Percentiles rank a stretch among this genome's conserved stretches.
phyloP scores from a whole-genome alignment of 2,888 invertebrate genomes.

The Eupithecia subfuscata region DNA sequence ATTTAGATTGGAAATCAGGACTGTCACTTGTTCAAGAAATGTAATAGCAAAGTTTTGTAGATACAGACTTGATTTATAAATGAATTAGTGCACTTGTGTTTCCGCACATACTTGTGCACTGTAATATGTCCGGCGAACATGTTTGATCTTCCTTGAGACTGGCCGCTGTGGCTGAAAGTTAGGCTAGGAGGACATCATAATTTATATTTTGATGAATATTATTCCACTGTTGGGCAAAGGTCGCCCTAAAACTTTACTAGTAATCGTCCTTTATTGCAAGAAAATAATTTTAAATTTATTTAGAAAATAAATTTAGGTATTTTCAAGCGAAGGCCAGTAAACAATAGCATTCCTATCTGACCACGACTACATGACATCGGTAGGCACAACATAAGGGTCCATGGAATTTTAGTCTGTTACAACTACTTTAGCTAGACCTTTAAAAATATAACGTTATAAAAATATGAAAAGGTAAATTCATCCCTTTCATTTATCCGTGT shows the following conservation, averaged over 20 bases:
- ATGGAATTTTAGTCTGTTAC: not conserved
- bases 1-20: not conserved
- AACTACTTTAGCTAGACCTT: not conserved
- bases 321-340: not conserved
- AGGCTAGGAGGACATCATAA: not conserved
- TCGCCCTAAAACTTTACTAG: not conserved
- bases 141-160: not conserved
- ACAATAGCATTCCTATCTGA: not conserved
- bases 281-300: not conserved
- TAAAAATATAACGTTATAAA: not conserved
- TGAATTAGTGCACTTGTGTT: not conserved
- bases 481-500: conserved; percentile 33
- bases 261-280: not conserved
- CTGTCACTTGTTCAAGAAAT: not conserved
- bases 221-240: not conserved
- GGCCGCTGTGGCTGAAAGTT: not conserved
- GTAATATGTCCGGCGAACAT: not conserved
- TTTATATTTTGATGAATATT: not conserved
- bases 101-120: not conserved
- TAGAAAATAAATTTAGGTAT: too few relatives aligned
- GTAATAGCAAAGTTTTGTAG: not conserved
- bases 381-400: not conserved
- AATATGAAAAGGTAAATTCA: conserved; percentile 27
- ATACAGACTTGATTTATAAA: not conserved
- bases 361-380: not conserved